Evolutionary conservation across 2,888 invertebrate species (phyloP), one percentile per base, ranked within the genome.

Genomic region (Pinctada fucata): DNA sequence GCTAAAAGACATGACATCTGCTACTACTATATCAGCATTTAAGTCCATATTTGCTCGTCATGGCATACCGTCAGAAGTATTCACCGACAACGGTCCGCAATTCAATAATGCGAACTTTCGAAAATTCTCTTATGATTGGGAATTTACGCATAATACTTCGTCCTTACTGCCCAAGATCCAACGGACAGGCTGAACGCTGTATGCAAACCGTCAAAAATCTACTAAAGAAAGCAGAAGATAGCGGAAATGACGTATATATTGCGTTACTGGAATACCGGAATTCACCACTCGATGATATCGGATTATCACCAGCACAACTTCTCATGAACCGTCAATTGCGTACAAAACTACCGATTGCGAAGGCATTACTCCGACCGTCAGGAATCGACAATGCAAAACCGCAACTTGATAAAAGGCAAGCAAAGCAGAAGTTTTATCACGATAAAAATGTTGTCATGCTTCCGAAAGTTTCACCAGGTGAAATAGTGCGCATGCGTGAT

Each of bases 181-280:
- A 2, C 66, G 73, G 65, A 69, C 71, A 1, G 75, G 73, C 49
- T 70, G 78, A 13, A 16, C 72, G 51, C 63, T 72, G 72, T 52
- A 31, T 45, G n/a, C 6, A 31, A 72, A 72, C 47, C 31, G 13
- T 58, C 31, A 72, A 4, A 16, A 72, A 51, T 31, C 45, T 58
- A 31, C 1, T 52, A 6, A 3, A 45, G 45, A 50, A 31, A 49
- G n/a, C 58, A n/a, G 10, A 8, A 31, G 50, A 31, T 31, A 50
- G 45, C 2, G 69, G 69, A 50, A 74, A 73, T 10, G 78, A 82
- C 31, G 52, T 74, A 1, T 71, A 78, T 47, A 67, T 68, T 73
- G 72, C 79, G 49, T 63, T 82, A 45, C 66, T 79, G 49, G 75
- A 79, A n/a, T 81, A 83, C 45, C 72, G 75, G 58, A 76, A 66